Evolutionary conservation across 2,113 vertebrate genomes (phyloP).

Genomic region (Phaethornis superciliosus): DNA sequence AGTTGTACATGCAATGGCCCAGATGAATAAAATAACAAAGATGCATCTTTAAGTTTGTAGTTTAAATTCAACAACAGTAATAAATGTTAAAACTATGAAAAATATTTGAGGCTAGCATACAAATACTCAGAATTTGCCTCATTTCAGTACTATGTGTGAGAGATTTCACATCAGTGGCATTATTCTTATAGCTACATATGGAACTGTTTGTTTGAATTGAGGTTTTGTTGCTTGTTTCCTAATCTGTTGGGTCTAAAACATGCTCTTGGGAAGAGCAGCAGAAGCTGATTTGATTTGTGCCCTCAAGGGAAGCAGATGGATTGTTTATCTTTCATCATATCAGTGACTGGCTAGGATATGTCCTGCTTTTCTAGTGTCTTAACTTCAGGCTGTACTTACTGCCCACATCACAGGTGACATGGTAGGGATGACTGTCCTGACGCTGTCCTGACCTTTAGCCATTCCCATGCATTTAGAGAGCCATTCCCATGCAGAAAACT

Average conservation of each 20-base stretch:
- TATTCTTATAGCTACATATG: not conserved
- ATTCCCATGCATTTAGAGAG: no score
- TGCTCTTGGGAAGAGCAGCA: not conserved
- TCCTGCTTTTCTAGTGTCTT: not conserved
- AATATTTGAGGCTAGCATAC: not conserved
- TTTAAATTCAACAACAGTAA: not conserved
- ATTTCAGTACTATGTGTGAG: not conserved
- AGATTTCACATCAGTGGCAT: not conserved
- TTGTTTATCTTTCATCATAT: not conserved
- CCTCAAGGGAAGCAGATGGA: not conserved
- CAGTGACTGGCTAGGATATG: not conserved
- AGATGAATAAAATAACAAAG: not conserved
- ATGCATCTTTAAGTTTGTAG: not conserved
- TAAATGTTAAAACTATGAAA: not conserved
- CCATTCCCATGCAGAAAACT: rapidly evolving
- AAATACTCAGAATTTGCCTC: not conserved
- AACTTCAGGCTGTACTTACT: not conserved
- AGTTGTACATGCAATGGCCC: not conserved
- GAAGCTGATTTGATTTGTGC: not conserved
- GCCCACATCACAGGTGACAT: not conserved
- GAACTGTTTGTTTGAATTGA: not conserved
- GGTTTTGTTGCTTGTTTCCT: not conserved
- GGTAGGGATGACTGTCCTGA: not conserved
- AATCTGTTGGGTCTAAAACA: not conserved
- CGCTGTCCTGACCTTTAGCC: not conserved